phyloP scores from a whole-genome alignment of 2,888 invertebrate species.

The Drosophila nigricruria region DNA sequence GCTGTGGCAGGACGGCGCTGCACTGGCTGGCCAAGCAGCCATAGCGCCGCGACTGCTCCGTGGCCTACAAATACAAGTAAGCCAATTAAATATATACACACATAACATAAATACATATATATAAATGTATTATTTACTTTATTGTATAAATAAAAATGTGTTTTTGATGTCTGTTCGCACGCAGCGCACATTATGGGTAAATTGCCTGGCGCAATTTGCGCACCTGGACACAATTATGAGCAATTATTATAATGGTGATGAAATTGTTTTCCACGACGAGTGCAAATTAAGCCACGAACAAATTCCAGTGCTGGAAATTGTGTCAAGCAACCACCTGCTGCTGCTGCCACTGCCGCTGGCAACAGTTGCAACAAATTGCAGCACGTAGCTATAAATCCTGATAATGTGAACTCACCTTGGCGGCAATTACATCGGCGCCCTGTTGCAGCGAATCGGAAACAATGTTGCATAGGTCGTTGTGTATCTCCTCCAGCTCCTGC shows the following conservation, averaged over 20 bases:
- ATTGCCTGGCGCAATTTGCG: constrained; percentile 68
- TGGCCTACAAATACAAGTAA: constrained; percentile 86
- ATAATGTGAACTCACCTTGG: constrained; percentile 89
- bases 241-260: constrained; percentile 74
- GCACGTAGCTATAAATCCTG: constrained; percentile 65
- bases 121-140: background rate
- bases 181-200: constrained; percentile 59
- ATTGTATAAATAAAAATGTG: constrained; percentile 37
- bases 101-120: background rate
- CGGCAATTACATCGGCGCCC: constrained; percentile 93
- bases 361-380: constrained; percentile 56
- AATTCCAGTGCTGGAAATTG: constrained; percentile 21
- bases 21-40: constrained; percentile 92
- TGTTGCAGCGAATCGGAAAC: constrained; percentile 95
- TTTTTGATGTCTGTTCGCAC: constrained; percentile 48
- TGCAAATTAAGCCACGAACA: constrained; percentile 36
- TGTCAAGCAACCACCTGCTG: constrained; percentile 44
- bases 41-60: constrained; percentile 93
- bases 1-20: constrained; percentile 88
- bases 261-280: constrained; percentile 26
- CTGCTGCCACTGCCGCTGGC: constrained; percentile 21
- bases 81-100: background rate
- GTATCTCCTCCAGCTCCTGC: constrained; percentile 97
- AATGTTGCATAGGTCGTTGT: constrained; percentile 94
- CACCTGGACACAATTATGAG: constrained; percentile 50